Conservation (phyloP, 2,888 invertebrate species). For the Liopterus haemorrhoidalis region DNA sequence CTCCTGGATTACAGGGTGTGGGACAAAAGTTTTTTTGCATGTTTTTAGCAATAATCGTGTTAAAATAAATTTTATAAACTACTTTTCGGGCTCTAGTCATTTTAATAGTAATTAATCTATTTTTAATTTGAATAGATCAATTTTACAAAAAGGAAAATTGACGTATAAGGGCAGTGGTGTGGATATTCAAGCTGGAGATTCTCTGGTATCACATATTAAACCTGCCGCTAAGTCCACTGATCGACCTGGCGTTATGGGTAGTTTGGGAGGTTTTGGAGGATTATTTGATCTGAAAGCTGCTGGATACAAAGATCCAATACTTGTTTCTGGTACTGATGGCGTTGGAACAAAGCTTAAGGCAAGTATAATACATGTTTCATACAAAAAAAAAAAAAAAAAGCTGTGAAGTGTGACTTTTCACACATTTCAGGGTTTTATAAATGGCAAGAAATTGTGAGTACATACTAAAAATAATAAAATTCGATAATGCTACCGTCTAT, state of each 20-base stretch:
- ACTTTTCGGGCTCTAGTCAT: conserved; percentile 6
- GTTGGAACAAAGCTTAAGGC: conserved; percentile 96
- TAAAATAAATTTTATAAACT: no score
- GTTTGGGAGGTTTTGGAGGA: conserved; percentile 90
- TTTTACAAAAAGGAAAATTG: conserved; percentile 56
- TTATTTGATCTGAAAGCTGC: conserved; percentile 79
- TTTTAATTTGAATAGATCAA: conserved; percentile 42
- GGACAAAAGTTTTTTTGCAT: no score
- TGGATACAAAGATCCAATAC: conserved; percentile 68
- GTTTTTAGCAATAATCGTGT: no score
- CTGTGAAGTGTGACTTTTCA: no score
- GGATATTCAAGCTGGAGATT: conserved; percentile 87
- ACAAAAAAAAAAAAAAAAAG: conserved; percentile 20
- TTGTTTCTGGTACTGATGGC: conserved; percentile 93
- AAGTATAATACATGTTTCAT: conserved; percentile 13
- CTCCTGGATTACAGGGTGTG: no score
- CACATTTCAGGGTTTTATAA: no score
- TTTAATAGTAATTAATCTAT: conserved; percentile 17
- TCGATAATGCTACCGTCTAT: no score
- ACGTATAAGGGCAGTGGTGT: conserved; percentile 91
- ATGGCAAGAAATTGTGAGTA: no score
- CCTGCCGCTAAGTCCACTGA: conserved; percentile 73
- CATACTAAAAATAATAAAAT: no score
- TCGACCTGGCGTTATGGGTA: conserved; percentile 71
- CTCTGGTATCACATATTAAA: conserved; percentile 76